Evolutionary conservation across 2,888 invertebrate species (phyloP).

Genomic region (Phytoseiulus persimilis): DNA sequence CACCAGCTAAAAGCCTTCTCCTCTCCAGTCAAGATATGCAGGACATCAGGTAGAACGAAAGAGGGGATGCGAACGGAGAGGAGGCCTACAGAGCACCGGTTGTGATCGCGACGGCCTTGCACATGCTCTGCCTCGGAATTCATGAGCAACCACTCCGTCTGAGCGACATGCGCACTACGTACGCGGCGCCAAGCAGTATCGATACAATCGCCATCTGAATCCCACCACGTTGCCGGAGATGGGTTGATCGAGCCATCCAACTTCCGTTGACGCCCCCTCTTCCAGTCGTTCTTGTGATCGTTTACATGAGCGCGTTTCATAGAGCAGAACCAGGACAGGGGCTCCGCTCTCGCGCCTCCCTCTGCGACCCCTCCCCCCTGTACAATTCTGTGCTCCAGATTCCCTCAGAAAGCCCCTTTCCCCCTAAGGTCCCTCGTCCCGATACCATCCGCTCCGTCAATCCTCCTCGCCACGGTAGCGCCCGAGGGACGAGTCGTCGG

Average conservation of each 20-base stretch:
- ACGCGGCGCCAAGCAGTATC: neutral
- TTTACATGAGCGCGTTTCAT: neutral
- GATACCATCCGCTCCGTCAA: neutral
- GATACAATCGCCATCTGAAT: neutral
- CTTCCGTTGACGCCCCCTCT: no score
- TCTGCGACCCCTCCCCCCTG: neutral
- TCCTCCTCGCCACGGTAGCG: neutral
- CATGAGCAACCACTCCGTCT: neutral
- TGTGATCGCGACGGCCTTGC: no score
- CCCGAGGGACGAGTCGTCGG: neutral
- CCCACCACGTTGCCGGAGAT: neutral
- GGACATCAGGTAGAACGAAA: neutral
- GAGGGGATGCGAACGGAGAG: neutral
- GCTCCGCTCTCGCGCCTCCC: neutral
- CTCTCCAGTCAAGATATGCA: neutral
- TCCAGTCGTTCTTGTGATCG: no score
- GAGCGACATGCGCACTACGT: neutral
- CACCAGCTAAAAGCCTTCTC: neutral
- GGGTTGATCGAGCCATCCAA: no score
- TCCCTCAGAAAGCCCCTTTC: neutral
- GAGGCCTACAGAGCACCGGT: neutral
- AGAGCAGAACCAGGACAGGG: neutral
- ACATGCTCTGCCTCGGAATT: neutral
- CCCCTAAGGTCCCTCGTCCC: neutral
- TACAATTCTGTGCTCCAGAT: neutral